These are phyloP conservation scores for Oostethus manadensis DNA, from an alignment of 2,113 vertebrate genomes.

Conservation along the genomic window DNA sequence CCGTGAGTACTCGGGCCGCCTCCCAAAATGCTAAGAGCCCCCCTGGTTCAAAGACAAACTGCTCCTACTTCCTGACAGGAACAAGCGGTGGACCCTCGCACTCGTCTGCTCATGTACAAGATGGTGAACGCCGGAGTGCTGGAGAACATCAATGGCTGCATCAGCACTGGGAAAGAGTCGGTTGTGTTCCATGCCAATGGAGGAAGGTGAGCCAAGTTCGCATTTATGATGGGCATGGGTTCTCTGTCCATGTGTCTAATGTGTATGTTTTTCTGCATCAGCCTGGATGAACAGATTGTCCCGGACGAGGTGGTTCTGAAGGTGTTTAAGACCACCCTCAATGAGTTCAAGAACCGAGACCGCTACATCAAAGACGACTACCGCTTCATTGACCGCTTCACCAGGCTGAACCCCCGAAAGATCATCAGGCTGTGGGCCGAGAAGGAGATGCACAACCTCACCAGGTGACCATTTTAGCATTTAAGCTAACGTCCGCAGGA, in stretches of 20 bases:
- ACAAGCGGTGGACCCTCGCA: conserved; percentile 95
- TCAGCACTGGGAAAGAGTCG: conserved; percentile 96
- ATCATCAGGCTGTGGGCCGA: conserved; percentile 97
- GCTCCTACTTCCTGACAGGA: conserved; percentile 70
- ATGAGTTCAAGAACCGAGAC: conserved; percentile 96
- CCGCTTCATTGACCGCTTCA: conserved; percentile 95
- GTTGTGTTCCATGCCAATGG: conserved; percentile 95
- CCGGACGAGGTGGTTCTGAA: conserved; percentile 91
- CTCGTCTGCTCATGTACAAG: conserved; percentile 93
- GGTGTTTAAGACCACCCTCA: conserved; percentile 96
- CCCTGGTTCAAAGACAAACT: not conserved
- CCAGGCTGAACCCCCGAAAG: conserved; percentile 95
- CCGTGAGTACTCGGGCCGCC: conserved; percentile 70
- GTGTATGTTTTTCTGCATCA: conserved; percentile 33
- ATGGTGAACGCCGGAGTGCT: conserved; percentile 90
- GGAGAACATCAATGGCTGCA: conserved; percentile 93
- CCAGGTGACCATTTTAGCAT: conserved; percentile 68
- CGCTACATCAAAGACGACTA: conserved; percentile 99
- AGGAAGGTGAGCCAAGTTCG: conserved; percentile 74
- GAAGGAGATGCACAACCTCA: conserved; percentile 97
- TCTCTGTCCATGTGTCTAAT: not conserved
- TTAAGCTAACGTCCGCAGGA: not conserved
- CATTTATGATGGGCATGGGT: too few species aligned
- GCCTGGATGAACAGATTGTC: conserved; percentile 76
- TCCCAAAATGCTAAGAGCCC: not conserved